Evolutionary conservation across 2,888 invertebrate genomes (phyloP).

Genomic region (Drosophila suboccidentalis): DNA sequence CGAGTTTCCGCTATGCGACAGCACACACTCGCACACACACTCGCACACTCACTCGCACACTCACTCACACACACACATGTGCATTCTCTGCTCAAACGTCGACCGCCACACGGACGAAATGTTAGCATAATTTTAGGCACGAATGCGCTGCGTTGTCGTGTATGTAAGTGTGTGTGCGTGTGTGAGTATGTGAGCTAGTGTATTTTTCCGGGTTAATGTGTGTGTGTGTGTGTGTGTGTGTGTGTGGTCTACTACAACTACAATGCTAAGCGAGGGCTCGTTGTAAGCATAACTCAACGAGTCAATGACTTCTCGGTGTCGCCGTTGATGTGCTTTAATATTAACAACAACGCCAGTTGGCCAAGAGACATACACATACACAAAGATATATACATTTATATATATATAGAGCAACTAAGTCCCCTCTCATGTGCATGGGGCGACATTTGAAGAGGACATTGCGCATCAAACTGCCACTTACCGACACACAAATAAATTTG

Average conservation of each 20-base stretch:
- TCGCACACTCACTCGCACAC: slow-evolving; percentile 13
- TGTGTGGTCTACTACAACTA: slow-evolving; percentile 52
- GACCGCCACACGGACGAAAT: slow-evolving; percentile 68
- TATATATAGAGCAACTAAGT: slow-evolving; percentile 25
- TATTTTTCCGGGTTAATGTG: slow-evolving; percentile 29
- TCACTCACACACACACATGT: slow-evolving; percentile 27
- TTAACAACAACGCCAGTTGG: slow-evolving; percentile 74
- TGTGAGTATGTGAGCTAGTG: slow-evolving; percentile 2
- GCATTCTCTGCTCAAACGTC: slow-evolving; percentile 45
- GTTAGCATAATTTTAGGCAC: slow-evolving; percentile 79
- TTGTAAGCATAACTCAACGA: slow-evolving; percentile 83
- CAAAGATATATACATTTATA: slow-evolving; percentile 6
- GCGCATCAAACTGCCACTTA: slow-evolving; percentile 80
- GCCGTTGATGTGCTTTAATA: slow-evolving; percentile 83
- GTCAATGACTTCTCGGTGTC: slow-evolving; percentile 84
- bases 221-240: slow-evolving; percentile 29
- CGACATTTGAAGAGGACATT: slow-evolving; percentile 76
- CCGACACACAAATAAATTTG: slow-evolving; percentile 80
- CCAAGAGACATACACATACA: slow-evolving; percentile 39
- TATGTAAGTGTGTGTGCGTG: slow-evolving; percentile 28
- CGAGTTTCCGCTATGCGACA: slow-evolving; percentile 55
- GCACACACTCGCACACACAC: slow-evolving; percentile 33
- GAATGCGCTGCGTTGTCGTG: slow-evolving; percentile 61
- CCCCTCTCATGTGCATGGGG: slow-evolving; percentile 50
- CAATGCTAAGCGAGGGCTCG: slow-evolving; percentile 58